Base-by-base conservation (phyloP, 2,113 vertebrate genomes). In the Microcebus lehilahytsara region DNA sequence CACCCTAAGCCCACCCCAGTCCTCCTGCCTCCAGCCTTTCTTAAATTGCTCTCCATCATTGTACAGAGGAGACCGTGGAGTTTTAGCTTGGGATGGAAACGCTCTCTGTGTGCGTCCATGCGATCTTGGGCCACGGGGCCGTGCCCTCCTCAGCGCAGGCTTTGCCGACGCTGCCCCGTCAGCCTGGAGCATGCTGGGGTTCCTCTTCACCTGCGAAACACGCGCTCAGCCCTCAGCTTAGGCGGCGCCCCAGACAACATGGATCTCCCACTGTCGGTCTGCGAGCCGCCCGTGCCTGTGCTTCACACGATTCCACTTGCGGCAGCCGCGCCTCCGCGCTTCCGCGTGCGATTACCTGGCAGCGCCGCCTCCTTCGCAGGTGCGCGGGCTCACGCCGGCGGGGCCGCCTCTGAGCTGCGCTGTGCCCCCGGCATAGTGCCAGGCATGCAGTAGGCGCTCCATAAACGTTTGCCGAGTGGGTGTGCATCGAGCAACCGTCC, bases 261-360 rank as follows among this genome's bases (percentile, higher is more conserved):
- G n/a, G 53, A 0, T 77, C 84, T 60, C 51, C 53, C n/a, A 13
- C 19, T 13, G 27, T 1, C 27, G 64, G 32, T 17, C 71, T 72
- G 62, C 77, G 7, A 1, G n/a, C 27, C 7, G 6, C 84, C 86
- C 42, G 40, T 25, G 78, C n/a, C 49, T 84, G 94, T 53, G 46
- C 80, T 85, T 89, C 19, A 40, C 46, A 77, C 19, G 19, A 56
- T 19, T 19, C 58, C 23, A 19, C 69, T 40, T 79, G 25, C 49
- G 94, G 92, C 84, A 96, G 90, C 92, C 96, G 96, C 79, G 84
- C 30, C 81, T 78, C 88, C 56, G 49, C 81, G 81, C 95, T 88
- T 91, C 91, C 62, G 69, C 62, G 92, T 53, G 89, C 75, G 85
- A 91, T 79, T 51, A 20, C 88, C 95, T 95, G 42, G 42, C 42